A percentile compares a stretch with the other conserved stretches of the same genome.
phyloP scores from a whole-genome alignment of 2,888 invertebrate genomes.

The Dioctria linearis region DNA sequence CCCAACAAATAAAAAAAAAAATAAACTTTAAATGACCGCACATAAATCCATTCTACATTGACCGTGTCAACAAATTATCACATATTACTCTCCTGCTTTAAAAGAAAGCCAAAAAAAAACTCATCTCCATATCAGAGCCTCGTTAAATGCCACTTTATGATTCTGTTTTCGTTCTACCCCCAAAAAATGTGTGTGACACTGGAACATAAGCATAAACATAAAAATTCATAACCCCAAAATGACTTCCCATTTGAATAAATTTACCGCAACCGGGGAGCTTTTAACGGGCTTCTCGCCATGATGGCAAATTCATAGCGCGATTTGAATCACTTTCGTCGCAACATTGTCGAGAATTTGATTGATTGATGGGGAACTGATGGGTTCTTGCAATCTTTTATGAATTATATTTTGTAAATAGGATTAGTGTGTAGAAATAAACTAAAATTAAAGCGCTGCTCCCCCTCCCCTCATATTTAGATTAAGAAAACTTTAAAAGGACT shows the following conservation, averaged over 20 bases:
- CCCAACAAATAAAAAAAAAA: too few species aligned
- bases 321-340: slow-evolving; percentile 47
- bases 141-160: slow-evolving; percentile 57
- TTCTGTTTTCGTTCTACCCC: slow-evolving; percentile 54
- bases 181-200: slow-evolving; percentile 52
- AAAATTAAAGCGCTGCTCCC: too few species aligned
- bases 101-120: slow-evolving; percentile 34
- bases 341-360: slow-evolving; percentile 32
- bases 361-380: slow-evolving; percentile 42
- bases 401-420: slow-evolving; percentile 10
- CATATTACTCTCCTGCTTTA: slow-evolving; percentile 46
- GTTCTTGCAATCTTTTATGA: slow-evolving; percentile 5
- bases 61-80: slow-evolving; percentile 57
- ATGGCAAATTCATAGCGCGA: slow-evolving; percentile 56
- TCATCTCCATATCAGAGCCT: slow-evolving; percentile 56
- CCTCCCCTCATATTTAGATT: too few species aligned
- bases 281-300: slow-evolving; percentile 26
- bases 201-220: slow-evolving; percentile 58
- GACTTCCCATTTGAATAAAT: slow-evolving; percentile 59
- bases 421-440: too few species aligned
- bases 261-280: slow-evolving; percentile 55
- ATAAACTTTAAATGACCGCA: neutral
- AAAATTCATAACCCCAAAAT: slow-evolving; percentile 59
- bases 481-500: slow-evolving; percentile 8
- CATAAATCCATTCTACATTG: slow-evolving; percentile 11